Evolutionary conservation across 2,797 vertebrate species (phyloP), one percentile per base, ranked within the genome.

Genomic region (Protosalanx chinensis): DNA sequence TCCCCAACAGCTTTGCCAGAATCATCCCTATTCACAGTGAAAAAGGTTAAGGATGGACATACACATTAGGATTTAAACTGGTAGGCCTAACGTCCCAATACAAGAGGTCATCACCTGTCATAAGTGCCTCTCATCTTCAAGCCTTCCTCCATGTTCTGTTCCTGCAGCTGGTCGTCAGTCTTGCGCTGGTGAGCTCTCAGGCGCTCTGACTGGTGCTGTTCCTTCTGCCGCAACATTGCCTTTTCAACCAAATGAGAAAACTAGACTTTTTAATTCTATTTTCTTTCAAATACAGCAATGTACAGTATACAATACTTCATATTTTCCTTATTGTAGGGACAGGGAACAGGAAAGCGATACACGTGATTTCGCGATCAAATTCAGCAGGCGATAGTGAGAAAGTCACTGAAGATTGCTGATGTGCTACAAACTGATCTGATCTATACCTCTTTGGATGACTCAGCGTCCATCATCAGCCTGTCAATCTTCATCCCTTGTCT

Each of bases 401-500:
- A 12, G 33, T 12, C 1, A 33, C 4, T 12, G n/a, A 20, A 64
- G 1, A 18, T 15, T 15, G 13, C 23, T 18, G 29, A 62, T 61
- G 27, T 16, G 3, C 37, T 67, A 29, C 35, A 61, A 5, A 15
- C 37, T 35, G 3, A 57, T 20, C 41, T 13, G 58, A 64, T 58
- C 49, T 94, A 93, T 92, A 95, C 91, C 4, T 85, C 91, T 68
- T 92, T 93, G 71, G 94, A 84, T 0, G 87, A 88, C 78, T 91
- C 93, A 73, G 93, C 89, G 2, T 87, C 87, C 0, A 86, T 93
- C 90, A 93, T 90, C 35, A 95, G 86, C 77, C 82, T 92, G 72
- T 93, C 91, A 10, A 94, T 91, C 82, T 93, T 93, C 88, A 91
- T 93, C 30, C 93, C 92, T 0, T 93, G 94, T 70, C 77, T 75